Percentiles rank a stretch among this genome's conserved stretches.
phyloP scores from a whole-genome alignment of 2,888 invertebrate genomes.

The Drosophila buzzatii region DNA sequence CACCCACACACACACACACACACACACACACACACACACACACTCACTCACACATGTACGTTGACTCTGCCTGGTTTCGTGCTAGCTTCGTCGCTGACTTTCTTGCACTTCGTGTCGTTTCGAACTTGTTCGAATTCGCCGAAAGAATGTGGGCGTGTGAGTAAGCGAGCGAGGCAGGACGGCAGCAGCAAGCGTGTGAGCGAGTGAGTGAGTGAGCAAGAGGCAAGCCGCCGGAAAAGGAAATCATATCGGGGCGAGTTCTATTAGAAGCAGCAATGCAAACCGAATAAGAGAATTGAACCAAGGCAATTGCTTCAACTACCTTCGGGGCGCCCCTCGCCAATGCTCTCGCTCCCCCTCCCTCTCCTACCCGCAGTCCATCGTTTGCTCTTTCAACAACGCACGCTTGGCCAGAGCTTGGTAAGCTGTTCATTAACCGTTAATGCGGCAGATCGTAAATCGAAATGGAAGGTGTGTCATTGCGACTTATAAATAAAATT shows the following conservation, averaged over 20 bases:
- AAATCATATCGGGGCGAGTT: constrained; percentile 63
- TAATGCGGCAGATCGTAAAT: constrained; percentile 73
- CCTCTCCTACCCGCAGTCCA: too few relatives aligned
- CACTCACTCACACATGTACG: constrained; percentile 13
- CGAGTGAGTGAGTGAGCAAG: background rate
- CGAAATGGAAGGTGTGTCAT: constrained; percentile 77
- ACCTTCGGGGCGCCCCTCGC: background rate
- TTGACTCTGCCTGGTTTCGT: constrained; percentile 39
- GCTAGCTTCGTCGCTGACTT: constrained; percentile 39
- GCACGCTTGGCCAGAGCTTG: constrained; percentile 33
- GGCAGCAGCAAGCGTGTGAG: background rate
- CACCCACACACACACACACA: constrained; percentile 28
- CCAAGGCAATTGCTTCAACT: constrained; percentile 58
- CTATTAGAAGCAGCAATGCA: constrained; percentile 55
- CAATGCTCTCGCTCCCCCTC: background rate
- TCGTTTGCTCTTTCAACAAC: background rate
- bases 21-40: constrained; percentile 14
- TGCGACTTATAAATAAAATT: constrained; percentile 81
- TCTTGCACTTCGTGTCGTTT: constrained; percentile 70
- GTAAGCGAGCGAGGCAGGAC: background rate
- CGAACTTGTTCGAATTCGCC: constrained; percentile 65
- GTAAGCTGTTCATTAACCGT: constrained; percentile 67
- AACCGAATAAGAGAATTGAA: constrained; percentile 51
- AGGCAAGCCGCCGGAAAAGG: constrained; percentile 60
- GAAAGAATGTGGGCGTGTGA: constrained; percentile 1